Conservation (phyloP, 2,888 invertebrate species). For the Amphipoea oculea region DNA sequence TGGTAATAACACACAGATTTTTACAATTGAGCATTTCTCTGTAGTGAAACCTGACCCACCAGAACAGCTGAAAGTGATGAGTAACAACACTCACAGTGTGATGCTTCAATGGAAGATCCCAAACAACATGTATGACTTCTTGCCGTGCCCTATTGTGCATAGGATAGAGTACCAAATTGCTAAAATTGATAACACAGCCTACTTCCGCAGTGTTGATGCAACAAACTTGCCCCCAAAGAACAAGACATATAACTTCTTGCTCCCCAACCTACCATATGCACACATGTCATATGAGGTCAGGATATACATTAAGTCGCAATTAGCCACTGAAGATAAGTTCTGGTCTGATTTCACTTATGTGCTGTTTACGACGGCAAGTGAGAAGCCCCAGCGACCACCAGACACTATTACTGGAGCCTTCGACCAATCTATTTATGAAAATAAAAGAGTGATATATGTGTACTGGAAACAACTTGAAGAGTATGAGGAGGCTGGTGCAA, state of each 20-base stretch:
- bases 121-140: conserved; percentile 80
- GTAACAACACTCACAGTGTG: conserved; percentile 81
- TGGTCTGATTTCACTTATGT: conserved; percentile 93
- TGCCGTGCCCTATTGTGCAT: conserved; percentile 81
- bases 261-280: conserved; percentile 91
- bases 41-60: conserved; percentile 84
- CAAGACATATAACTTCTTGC: conserved; percentile 81
- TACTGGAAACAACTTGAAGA: conserved; percentile 95
- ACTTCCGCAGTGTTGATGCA: conserved; percentile 84
- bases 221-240: conserved; percentile 78
- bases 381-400: conserved; percentile 92
- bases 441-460: conserved; percentile 91
- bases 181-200: conserved; percentile 84
- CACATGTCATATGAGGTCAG: conserved; percentile 93
- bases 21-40: conserved; percentile 91
- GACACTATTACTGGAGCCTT: conserved; percentile 94
- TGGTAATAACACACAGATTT: conserved; percentile 88
- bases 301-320: conserved; percentile 91
- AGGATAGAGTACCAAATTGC: conserved; percentile 87
- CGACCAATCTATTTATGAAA: conserved; percentile 90
- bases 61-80: conserved; percentile 73
- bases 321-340: conserved; percentile 89
- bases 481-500: conserved; percentile 93
- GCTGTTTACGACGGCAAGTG: conserved; percentile 91
- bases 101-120: conserved; percentile 82